Evolutionary conservation across 2,888 invertebrate genomes (phyloP).

Genomic region (Lasioglossum zephyrum): DNA sequence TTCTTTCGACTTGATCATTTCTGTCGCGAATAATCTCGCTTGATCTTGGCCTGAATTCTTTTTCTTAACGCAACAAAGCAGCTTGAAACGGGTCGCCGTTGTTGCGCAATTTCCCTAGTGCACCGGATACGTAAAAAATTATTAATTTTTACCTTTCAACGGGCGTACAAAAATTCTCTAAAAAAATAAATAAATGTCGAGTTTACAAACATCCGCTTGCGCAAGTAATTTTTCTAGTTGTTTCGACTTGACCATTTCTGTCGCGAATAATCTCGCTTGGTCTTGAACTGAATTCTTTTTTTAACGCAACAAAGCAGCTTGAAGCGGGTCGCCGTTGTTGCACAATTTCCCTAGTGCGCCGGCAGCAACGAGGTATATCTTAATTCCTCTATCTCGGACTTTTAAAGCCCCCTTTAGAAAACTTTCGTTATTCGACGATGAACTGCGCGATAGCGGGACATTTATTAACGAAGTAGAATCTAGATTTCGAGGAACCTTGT

Average conservation of each 20-base stretch:
- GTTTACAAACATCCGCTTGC: neutral
- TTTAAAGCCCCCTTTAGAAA: conserved; percentile 42
- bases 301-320: neutral
- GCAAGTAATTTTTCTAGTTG: neutral
- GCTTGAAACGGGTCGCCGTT: no score
- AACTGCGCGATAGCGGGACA: conserved; percentile 46
- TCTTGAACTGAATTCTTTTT: neutral
- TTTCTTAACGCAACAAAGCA: no score
- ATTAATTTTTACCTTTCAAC: no score
- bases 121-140: no score
- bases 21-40: no score
- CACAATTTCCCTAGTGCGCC: conserved; percentile 22
- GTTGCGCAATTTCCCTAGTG: no score
- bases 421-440: conserved; percentile 57
- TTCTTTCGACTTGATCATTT: no score
- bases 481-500: conserved; percentile 45
- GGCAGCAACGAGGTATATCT: neutral
- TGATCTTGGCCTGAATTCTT: no score
- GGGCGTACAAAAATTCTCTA: no score
- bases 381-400: conserved; percentile 40
- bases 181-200: no score
- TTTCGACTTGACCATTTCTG: neutral
- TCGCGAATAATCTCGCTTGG: neutral
- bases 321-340: conserved; percentile 10
- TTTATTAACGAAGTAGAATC: conserved; percentile 65